Evolutionary conservation across 2,888 invertebrate species (phyloP).

Genomic region (Drosophila paracracens): DNA sequence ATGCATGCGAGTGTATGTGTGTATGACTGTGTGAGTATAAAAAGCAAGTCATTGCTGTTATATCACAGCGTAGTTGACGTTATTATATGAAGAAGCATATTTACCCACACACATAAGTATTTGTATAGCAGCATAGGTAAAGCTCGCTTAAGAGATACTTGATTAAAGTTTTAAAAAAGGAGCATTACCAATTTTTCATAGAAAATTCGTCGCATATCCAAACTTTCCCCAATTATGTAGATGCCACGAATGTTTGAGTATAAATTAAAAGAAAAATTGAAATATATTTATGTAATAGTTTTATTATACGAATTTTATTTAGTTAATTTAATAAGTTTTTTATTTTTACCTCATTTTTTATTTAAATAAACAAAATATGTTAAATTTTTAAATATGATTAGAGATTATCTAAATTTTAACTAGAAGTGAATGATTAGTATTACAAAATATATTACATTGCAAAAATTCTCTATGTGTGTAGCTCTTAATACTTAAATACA

Average conservation of each 20-base stretch:
- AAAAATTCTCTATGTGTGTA: neutral
- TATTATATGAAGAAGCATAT: constrained; percentile 55
- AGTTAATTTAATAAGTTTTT: neutral
- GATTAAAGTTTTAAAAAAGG: constrained; percentile 14
- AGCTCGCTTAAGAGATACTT: constrained; percentile 8
- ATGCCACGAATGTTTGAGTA: neutral
- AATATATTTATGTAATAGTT: neutral
- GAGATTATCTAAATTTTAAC: neutral
- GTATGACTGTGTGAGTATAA: constrained; percentile 10
- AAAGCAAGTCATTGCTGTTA: constrained; percentile 49
- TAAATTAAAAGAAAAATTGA: neutral
- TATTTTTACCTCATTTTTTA: neutral
- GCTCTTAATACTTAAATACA: neutral
- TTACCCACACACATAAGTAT: constrained; percentile 18
- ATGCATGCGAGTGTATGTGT: constrained; percentile 6
- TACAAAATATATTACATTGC: neutral
- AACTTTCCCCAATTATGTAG: neutral
- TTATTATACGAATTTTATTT: neutral
- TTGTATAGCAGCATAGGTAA: constrained; percentile 22
- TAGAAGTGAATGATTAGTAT: neutral
- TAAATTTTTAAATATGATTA: neutral
- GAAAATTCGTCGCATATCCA: neutral
- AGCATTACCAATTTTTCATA: neutral
- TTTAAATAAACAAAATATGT: neutral
- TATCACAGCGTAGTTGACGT: constrained; percentile 54